Evolutionary conservation across 2,888 invertebrate species (phyloP), one percentile per base, ranked within the genome.

Genomic region (Chaetogeoica ovagalla): DNA sequence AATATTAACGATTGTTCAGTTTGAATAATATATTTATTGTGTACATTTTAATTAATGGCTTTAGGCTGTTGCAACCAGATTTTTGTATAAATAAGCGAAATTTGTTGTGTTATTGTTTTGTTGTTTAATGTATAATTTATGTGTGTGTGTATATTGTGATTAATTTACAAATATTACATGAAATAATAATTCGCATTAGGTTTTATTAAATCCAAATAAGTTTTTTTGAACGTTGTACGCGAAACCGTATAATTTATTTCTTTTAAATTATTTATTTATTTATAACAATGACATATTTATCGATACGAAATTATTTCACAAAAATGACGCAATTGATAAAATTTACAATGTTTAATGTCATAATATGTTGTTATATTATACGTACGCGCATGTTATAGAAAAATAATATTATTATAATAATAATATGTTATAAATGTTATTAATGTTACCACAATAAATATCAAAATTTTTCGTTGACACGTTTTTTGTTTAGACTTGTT

Each of bases 101-200:
- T 74, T 65, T 65, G 55, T 74, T 74, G 17, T 74, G 37, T 65
- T 74, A 74, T 65, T 57, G 37, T 65, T 65, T 74, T 65, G 74
- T 74, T 74, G 39, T 74, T 74, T 37, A 63, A 65, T 74, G 11
- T 74, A 65, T 37, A 55, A 74, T 65, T 30, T 74, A 55, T 65
- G 17, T 48, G n/a, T 65, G 17, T 48, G n/a, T 63, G 37, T 65
- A 55, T 74, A 23, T 9, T 43, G 48, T 48, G 19, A 11, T 15
- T 55, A 19, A 19, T 19, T 19, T 55, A 55, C 19, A 19, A 55
- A 55, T 19, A 21, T 69, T 15, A 52, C n/a, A 48, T n/a, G 62
- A 70, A 39, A 71, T 1, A 39, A 71, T 1, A 23, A 62, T 3
- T 62, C 23, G 30, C 30, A 30, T 30, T 73, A 73, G 15, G 15